Evolutionary conservation across 2,888 invertebrate genomes (phyloP).

Genomic region (Hemithea aestivaria): DNA sequence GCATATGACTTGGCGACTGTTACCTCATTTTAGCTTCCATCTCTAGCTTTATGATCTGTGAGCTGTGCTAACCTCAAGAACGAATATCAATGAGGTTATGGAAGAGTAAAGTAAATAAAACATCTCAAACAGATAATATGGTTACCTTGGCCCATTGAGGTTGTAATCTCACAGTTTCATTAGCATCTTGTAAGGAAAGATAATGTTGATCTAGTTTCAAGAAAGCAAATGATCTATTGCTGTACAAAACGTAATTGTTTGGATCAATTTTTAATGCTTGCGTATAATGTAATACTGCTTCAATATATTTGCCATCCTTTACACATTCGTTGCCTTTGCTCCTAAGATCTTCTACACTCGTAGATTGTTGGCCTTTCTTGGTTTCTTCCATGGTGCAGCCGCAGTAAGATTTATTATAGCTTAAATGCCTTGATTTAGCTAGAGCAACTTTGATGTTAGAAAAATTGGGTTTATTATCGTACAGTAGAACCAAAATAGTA

Average conservation of each 20-base stretch:
- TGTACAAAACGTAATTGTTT: slow-evolving; percentile 84
- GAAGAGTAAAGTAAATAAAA: no score
- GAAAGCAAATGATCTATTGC: slow-evolving; percentile 90
- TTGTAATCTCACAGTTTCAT: slow-evolving; percentile 84
- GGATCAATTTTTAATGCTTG: slow-evolving; percentile 87
- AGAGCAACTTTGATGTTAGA: no score
- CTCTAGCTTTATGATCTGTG: no score
- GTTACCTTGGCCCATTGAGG: slow-evolving; percentile 88
- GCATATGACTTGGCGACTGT: no score
- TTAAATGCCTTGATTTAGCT: no score
- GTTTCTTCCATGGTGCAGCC: slow-evolving; percentile 54
- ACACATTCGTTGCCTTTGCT: slow-evolving; percentile 88
- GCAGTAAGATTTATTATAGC: no score
- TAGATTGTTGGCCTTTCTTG: slow-evolving; percentile 47
- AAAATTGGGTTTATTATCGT: no score
- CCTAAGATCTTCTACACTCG: slow-evolving; percentile 80
- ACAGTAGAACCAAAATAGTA: no score
- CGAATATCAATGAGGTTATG: no score
- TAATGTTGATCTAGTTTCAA: slow-evolving; percentile 87
- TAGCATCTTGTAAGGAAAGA: slow-evolving; percentile 87
- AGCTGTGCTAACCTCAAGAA: no score
- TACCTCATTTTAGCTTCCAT: no score
- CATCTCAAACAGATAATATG: no score
- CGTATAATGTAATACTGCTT: slow-evolving; percentile 89
- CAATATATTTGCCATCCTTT: slow-evolving; percentile 84